Evolutionary conservation across 2,888 invertebrate genomes (phyloP).

Genomic region (Tholera decimalis): DNA sequence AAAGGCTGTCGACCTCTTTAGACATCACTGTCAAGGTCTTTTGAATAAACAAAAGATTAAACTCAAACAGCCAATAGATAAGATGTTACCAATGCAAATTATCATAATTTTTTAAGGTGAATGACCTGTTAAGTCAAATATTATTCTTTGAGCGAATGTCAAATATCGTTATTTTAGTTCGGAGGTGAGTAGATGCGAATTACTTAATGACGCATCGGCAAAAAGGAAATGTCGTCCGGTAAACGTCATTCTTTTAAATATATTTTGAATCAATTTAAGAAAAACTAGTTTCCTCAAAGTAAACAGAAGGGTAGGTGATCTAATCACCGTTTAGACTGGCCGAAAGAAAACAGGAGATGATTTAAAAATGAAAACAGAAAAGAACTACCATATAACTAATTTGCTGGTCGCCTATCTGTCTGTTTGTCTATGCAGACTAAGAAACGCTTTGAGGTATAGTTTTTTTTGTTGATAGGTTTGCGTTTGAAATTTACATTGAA

Average conservation of each 20-base stretch:
- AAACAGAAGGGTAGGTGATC: neutral
- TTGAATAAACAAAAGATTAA: slow-evolving; percentile 39
- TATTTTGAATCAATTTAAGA: neutral
- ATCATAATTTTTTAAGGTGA: slow-evolving; percentile 37
- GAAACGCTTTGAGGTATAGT: too few species aligned
- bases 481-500: too few species aligned
- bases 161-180: slow-evolving; percentile 18
- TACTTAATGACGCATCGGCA: neutral
- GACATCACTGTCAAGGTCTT: slow-evolving; percentile 39
- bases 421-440: too few species aligned
- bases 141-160: slow-evolving; percentile 24
- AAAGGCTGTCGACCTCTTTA: slow-evolving; percentile 24
- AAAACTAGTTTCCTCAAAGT: neutral
- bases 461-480: too few species aligned
- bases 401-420: too few species aligned
- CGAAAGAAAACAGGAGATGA: too few species aligned
- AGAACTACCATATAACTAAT: too few species aligned
- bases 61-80: slow-evolving; percentile 19
- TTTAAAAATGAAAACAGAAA: too few species aligned
- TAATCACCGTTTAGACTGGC: neutral
- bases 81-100: slow-evolving; percentile 26
- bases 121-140: slow-evolving; percentile 21
- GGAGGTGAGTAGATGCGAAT: neutral
- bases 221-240: neutral
- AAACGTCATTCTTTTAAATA: neutral